Base-by-base conservation (phyloP, 53 echinoderm and acorn worm genomes). In the Luidia sarsii region DNA sequence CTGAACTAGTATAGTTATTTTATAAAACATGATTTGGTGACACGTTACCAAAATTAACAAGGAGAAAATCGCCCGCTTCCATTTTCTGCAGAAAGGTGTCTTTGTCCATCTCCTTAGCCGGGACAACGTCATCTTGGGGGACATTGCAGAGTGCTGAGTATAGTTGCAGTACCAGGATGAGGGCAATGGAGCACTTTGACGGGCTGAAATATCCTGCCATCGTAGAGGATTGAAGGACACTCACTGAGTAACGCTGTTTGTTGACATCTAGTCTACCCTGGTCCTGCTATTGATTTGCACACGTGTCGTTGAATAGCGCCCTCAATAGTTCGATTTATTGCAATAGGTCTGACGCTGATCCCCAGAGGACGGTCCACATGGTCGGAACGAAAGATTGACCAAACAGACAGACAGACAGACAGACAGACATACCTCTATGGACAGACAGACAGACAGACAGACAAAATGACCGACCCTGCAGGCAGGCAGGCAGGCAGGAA, bases 31-130 rank as follows among this genome's bases (percentile, higher is more conserved):
- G 33, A 9, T 31, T 61, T 25, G n/a, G 10, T 27, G 28, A 61
- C 32, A 64, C 22, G 36, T 80, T 86, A 86, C 87, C 80, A 57
- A 86, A 86, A 61, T 86, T 80, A 22, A 86, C 80, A 33, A 86
- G 68, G 36, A 86, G 59, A 27, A 79, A 69, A 45, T 86, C 70
- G 9, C 80, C 80, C 7, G 87, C 48, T 25, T 68, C 49, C 22
- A 68, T 39, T 33, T 67, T 80, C 61, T 65, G 49, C 29, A 80
- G 57, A 49, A 80, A 86, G 27, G 29, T 34, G 3, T 70, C 59
- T 33, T 33, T 66, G 14, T 15, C 7, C 7, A 83, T 71, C 22
- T 70, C 59, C 30, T 41, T 3, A 30, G 77, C 57, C 3, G 46
- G 28, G 1, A 60, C 31, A 19, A 60, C 46, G 19, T 61, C 30